Evolutionary conservation across 1,140 invertebrate species (phyloP).

Genomic region (Arctopsyche grandis): DNA sequence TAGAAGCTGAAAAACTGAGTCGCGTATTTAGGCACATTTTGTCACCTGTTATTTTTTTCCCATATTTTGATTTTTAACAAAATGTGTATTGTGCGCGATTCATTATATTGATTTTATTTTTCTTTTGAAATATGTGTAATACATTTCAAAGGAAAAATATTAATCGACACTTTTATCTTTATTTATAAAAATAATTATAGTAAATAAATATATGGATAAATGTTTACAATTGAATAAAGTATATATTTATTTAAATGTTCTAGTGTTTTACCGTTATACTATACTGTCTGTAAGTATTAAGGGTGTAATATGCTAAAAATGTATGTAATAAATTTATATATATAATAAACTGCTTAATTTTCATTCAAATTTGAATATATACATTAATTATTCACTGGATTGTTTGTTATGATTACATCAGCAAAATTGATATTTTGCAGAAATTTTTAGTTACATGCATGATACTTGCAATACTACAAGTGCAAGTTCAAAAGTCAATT

Average conservation of each 20-base stretch:
- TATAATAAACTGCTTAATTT: slow-evolving; percentile 11
- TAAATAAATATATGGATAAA: slow-evolving; percentile 27
- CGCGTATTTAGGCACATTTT: neutral
- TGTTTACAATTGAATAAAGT: slow-evolving; percentile 33
- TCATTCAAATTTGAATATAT: neutral
- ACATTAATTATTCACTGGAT: neutral
- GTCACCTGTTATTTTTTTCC: neutral
- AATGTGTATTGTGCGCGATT: slow-evolving; percentile 15
- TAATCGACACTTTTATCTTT: neutral
- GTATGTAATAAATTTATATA: slow-evolving; percentile 22
- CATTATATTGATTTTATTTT: neutral
- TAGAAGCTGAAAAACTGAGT: slow-evolving; percentile 43
- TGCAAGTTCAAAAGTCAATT: neutral
- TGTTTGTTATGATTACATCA: no score
- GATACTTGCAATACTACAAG: neutral
- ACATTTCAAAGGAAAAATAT: neutral
- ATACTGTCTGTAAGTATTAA: slow-evolving; percentile 30
- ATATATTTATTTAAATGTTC: slow-evolving; percentile 43
- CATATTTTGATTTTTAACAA: neutral
- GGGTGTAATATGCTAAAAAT: slow-evolving; percentile 32
- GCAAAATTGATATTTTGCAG: no score
- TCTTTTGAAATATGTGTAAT: neutral
- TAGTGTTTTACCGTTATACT: slow-evolving; percentile 26
- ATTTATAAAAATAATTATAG: neutral
- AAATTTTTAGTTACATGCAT: neutral